These are phyloP conservation scores for Creontiades dilutus DNA, from an alignment of 2,888 invertebrate species.

Conservation along the genomic window DNA sequence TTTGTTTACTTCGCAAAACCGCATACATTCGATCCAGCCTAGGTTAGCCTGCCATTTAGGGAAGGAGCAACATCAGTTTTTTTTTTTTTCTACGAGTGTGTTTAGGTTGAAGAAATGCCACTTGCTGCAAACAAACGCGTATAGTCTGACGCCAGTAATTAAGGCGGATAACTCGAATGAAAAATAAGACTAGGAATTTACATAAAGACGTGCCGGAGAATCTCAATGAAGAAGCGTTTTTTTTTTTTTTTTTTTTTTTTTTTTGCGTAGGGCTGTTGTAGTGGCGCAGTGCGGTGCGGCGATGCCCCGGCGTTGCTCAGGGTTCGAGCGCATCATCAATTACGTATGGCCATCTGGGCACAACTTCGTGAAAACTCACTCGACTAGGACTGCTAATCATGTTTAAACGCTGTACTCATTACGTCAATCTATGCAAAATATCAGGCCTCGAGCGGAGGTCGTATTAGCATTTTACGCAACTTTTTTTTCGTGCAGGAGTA, in stretches of 20 bases:
- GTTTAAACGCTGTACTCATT: no score
- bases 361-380: no score
- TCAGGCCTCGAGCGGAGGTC: no score
- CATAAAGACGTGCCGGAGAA: slow-evolving; percentile 2
- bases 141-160: slow-evolving; percentile 25
- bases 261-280: background rate
- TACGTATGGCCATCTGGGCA: background rate
- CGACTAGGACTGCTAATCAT: no score
- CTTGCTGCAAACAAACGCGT: background rate
- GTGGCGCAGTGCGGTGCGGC: background rate
- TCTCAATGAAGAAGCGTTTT: background rate
- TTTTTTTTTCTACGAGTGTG: background rate
- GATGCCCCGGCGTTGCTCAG: background rate
- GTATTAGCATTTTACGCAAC: no score
- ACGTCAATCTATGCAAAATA: no score
- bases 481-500: no score
- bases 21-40: no score
- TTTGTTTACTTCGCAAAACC: no score
- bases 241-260: slow-evolving; percentile 14
- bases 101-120: background rate
- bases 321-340: background rate
- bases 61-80: background rate
- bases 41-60: no score
- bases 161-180: slow-evolving; percentile 19
- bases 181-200: background rate